Percentiles rank a stretch among this genome's conserved stretches.
These are phyloP conservation scores for Neoascia interrupta DNA, from an alignment of 2,888 invertebrate species.

Conservation along the genomic window DNA sequence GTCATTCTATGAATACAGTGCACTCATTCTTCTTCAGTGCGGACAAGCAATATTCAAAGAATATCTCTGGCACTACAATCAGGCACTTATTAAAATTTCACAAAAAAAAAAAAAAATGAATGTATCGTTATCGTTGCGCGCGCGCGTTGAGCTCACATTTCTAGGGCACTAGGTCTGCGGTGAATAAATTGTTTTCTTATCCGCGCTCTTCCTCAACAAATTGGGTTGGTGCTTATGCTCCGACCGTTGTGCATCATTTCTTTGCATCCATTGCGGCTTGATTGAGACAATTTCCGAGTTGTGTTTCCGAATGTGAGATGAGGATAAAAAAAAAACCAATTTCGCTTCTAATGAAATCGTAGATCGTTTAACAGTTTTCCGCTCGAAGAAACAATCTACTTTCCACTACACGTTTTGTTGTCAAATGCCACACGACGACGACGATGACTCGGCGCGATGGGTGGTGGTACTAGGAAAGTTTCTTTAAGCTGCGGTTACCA, in stretches of 20 bases:
- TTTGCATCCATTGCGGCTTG: slow-evolving; percentile 35
- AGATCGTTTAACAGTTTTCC: slow-evolving; percentile 62
- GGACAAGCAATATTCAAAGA: no score
- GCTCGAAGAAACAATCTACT: slow-evolving; percentile 62
- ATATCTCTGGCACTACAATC: no score
- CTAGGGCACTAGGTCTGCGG: slow-evolving; percentile 69
- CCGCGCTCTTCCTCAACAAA: slow-evolving; percentile 51
- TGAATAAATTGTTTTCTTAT: slow-evolving; percentile 37
- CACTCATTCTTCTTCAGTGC: slow-evolving; percentile 23
- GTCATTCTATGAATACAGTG: slow-evolving; percentile 20
- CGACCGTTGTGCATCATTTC: slow-evolving; percentile 31
- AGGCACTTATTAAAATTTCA: slow-evolving; percentile 24
- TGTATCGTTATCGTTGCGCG: slow-evolving; percentile 43
- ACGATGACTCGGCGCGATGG: slow-evolving; percentile 7
- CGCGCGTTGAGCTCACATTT: slow-evolving; percentile 52
- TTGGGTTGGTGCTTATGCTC: slow-evolving; percentile 33
- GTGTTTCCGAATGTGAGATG: not conserved
- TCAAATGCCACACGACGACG: slow-evolving; percentile 48
- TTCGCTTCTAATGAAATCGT: slow-evolving; percentile 56
- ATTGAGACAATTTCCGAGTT: slow-evolving; percentile 29
- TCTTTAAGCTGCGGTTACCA: slow-evolving; percentile 17
- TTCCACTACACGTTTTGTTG: slow-evolving; percentile 58
- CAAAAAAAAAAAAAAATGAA: slow-evolving; percentile 11
- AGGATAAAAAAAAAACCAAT: slow-evolving; percentile 31
- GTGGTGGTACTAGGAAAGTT: slow-evolving; percentile 29